Evolutionary conservation across 2,113 vertebrate species (phyloP), one percentile per base, ranked within the genome.

Genomic region (Podarcis raffonei): DNA sequence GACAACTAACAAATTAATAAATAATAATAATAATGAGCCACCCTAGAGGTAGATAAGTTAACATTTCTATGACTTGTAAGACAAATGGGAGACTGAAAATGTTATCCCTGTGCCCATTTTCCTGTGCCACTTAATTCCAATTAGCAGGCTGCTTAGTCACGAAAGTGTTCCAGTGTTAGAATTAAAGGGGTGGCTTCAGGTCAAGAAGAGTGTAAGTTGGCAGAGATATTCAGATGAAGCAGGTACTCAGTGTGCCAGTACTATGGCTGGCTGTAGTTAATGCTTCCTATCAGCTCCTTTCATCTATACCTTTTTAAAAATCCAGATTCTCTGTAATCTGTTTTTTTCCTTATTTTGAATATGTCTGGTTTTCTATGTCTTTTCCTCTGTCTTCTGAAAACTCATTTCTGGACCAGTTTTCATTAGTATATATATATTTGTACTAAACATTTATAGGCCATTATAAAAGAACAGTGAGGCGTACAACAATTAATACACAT

Each of bases 261-360:
- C 65, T 81, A 35, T 85, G 69, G 81, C 78, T 48, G 83, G 90
- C 87, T 92, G 79, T 83, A 79, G 88, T 48, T 20, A 78, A 68
- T 48, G 22, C 20, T 78, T 86, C 84, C 84, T 92, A 85, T 81
- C 90, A 89, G 71, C 87, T 88, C 75, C 77, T 91, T 92, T 94
- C 89, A 93, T 81, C 88, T 89, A 86, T 84, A 83, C 22, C 39
- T 79, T 35, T n/a, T 65, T 35, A 25, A 53, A 53, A 53, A 53
- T 37, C 42, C 80, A 81, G 18, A 65, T 23, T 9, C 53, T 81
- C 18, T 27, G 65, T 25, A 81, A 65, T 65, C 15, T 9, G 32
- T 59, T 32, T 81, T 18, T n/a, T 23, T 13, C 18, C 59, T 65
- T 82, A 20, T 82, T 82, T 37, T 66, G 57, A 30, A 81, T 82